Conservation (phyloP, 2,797 vertebrate species). For the Rhynchonycteris naso region DNA sequence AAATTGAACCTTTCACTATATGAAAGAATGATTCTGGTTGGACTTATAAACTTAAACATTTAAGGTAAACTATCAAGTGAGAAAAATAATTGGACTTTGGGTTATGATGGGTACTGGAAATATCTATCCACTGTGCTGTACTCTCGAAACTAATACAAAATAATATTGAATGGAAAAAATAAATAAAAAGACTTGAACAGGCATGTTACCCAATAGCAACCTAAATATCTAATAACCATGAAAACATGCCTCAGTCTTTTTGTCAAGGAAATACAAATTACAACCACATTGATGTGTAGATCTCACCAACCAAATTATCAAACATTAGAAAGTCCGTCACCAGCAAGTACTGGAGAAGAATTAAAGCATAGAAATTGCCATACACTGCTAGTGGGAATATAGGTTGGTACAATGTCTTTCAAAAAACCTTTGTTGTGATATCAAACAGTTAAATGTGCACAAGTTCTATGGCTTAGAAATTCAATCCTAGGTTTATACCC, state of each 20-base stretch:
- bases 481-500: background rate
- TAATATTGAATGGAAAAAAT: background rate
- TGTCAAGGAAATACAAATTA: background rate
- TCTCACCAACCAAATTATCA: background rate
- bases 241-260: background rate
- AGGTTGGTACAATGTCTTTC: background rate
- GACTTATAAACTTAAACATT: background rate
- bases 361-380: background rate
- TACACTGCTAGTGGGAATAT: background rate
- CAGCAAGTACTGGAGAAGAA: background rate
- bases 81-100: too few species aligned
- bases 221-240: background rate
- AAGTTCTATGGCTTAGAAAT: conserved; percentile 2
- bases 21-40: background rate
- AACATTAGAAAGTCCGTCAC: background rate
- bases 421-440: background rate
- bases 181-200: background rate
- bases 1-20: background rate
- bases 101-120: background rate
- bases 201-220: background rate
- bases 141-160: background rate
- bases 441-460: background rate
- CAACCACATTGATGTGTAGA: background rate
- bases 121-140: background rate
- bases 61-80: background rate